Percentiles rank a stretch among this genome's conserved stretches.
These are phyloP conservation scores for Pipistrellus pygmaeus DNA, from an alignment of 2,797 vertebrate genomes.

Conservation along the genomic window DNA sequence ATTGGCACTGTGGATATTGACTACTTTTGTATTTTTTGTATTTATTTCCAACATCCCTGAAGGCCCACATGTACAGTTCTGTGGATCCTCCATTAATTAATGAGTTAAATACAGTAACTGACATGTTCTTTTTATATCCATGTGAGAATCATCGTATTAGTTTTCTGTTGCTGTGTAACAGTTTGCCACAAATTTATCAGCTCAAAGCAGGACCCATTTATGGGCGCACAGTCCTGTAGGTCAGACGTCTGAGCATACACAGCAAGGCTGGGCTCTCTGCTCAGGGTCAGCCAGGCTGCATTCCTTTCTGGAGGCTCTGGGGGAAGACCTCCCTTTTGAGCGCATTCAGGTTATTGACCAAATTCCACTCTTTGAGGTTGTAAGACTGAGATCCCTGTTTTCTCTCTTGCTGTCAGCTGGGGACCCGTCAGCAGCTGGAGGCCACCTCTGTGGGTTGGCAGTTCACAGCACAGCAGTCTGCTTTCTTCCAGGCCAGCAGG, in stretches of 20 bases:
- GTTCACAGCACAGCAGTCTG: not conserved
- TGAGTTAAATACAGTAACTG: conserved; percentile 16
- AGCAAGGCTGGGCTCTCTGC: not conserved
- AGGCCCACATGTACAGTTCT: not conserved
- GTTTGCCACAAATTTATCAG: not conserved
- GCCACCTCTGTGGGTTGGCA: fast-evolving
- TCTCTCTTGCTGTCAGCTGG: not conserved
- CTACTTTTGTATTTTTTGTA: not conserved
- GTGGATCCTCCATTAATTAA: not conserved
- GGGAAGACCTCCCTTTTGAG: not conserved
- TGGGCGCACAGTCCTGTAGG: not conserved
- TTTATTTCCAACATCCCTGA: not conserved
- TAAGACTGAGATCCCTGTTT: not conserved
- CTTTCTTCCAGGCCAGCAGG: not conserved
- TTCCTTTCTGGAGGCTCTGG: not conserved
- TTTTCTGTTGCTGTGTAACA: not conserved
- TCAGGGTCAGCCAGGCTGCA: not conserved
- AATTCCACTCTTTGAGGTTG: not conserved
- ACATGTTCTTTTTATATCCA: not conserved
- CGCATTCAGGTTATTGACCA: not conserved
- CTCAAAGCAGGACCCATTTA: not conserved
- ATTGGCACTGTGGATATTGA: not conserved
- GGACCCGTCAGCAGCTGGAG: not conserved
- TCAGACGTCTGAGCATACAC: not conserved
- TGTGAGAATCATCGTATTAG: not conserved